phyloP scores from a whole-genome alignment of 2,797 vertebrate species.

The Podargus strigoides region DNA sequence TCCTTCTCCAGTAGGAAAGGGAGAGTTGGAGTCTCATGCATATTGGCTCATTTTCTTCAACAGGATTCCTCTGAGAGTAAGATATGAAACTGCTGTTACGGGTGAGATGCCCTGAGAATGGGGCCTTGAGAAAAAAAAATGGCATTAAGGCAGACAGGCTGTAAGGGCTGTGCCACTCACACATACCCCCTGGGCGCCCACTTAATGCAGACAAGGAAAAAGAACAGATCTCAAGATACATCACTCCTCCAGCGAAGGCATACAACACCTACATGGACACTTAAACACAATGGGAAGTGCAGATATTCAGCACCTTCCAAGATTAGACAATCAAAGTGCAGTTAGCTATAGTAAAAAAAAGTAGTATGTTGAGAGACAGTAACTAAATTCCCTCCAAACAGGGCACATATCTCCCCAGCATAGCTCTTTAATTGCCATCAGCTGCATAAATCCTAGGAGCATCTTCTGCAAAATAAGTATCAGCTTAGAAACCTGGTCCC shows the following conservation, averaged over 20 bases:
- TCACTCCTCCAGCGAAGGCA: background rate
- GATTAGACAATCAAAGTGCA: background rate
- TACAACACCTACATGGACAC: background rate
- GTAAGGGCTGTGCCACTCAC: background rate
- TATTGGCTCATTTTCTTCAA: background rate
- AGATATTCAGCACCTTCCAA: background rate
- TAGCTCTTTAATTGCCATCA: slow-evolving; percentile 68
- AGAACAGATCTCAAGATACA: background rate
- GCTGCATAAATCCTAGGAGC: slow-evolving; percentile 62
- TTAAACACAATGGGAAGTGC: background rate
- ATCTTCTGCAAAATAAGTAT: slow-evolving; percentile 71
- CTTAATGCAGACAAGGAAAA: background rate
- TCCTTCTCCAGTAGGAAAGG: background rate
- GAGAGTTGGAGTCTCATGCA: background rate
- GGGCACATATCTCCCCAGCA: slow-evolving; percentile 12
- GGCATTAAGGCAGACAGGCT: background rate
- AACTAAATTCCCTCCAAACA: slow-evolving; percentile 34
- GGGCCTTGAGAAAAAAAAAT: background rate
- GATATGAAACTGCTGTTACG: background rate
- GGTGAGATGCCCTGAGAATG: background rate
- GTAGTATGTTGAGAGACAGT: background rate
- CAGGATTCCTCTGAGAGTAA: background rate
- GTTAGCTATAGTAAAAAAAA: background rate
- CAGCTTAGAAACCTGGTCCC: slow-evolving; percentile 63
- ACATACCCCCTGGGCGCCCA: background rate